A percentile compares a stretch with the other conserved stretches of the same genome.
Evolutionary conservation across 2,888 invertebrate species (phyloP).

Genomic region (Terebella lapidaria): DNA sequence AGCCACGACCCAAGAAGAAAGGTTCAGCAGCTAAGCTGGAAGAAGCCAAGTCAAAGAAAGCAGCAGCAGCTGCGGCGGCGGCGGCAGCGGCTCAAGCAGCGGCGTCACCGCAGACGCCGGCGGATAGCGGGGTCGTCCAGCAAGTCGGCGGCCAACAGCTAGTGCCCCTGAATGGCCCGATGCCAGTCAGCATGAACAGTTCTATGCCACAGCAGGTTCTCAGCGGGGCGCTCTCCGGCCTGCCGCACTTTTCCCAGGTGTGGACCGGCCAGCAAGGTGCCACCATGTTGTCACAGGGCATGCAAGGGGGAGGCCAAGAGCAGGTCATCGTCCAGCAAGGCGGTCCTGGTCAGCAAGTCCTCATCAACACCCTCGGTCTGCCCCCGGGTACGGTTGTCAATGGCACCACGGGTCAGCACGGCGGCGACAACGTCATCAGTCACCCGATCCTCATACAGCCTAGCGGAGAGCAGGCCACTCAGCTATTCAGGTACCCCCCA

Average conservation of each 20-base stretch:
- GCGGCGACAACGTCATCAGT: not conserved
- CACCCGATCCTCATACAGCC: not conserved
- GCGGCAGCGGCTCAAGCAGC: not conserved
- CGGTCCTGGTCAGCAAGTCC: not conserved
- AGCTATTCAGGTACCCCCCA: too few relatives aligned
- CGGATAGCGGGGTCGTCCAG: not conserved
- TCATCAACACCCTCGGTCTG: not conserved
- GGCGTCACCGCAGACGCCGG: constrained; percentile 8
- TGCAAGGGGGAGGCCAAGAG: not conserved
- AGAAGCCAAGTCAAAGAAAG: not conserved
- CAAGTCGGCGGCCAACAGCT: constrained; percentile 4
- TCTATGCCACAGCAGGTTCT: not conserved
- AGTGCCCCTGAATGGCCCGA: not conserved
- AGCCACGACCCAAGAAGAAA: constrained; percentile 20
- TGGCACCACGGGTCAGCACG: not conserved
- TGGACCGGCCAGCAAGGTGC: constrained; percentile 14
- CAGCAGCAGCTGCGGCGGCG: not conserved
- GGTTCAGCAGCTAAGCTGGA: not conserved
- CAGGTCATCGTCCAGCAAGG: constrained; percentile 1
- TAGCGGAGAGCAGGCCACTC: not conserved
- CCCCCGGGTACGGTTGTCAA: not conserved
- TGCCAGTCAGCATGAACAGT: not conserved
- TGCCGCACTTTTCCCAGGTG: constrained; percentile 17
- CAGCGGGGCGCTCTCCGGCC: constrained; percentile 2
- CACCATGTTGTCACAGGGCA: not conserved